phyloP scores from a whole-genome alignment of 2,888 invertebrate genomes.

The Ischnura elegans region DNA sequence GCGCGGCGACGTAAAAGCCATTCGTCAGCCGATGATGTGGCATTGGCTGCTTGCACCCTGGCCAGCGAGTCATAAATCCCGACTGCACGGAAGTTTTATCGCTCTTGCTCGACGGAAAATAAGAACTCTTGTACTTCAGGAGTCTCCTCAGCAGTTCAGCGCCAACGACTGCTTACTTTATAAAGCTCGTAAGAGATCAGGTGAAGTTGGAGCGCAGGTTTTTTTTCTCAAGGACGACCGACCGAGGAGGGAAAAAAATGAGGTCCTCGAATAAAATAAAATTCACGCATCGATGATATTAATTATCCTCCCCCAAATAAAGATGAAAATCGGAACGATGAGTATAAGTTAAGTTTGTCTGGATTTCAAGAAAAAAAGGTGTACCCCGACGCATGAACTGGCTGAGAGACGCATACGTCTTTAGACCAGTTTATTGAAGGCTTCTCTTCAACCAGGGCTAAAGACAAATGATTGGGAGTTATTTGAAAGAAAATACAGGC shows the following conservation, averaged over 20 bases:
- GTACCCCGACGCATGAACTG: no score
- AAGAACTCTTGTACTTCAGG: neutral
- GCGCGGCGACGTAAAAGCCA: slow-evolving; percentile 2
- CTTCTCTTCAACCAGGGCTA: no score
- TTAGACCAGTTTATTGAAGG: no score
- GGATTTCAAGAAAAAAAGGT: no score
- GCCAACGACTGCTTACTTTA: neutral
- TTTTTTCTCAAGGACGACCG: neutral
- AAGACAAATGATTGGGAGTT: no score
- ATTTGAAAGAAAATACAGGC: no score
- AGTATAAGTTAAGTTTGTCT: no score
- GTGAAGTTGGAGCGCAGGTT: neutral
- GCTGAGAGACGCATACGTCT: no score
- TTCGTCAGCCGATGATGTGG: slow-evolving; percentile 2
- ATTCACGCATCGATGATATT: neutral
- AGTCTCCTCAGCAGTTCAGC: neutral
- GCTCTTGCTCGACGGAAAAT: neutral
- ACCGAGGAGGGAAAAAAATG: neutral
- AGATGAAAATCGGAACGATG: neutral
- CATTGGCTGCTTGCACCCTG: neutral
- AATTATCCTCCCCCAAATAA: neutral
- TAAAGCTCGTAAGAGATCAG: neutral
- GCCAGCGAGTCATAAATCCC: neutral
- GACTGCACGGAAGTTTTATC: neutral
- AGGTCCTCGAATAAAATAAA: neutral